These are phyloP conservation scores for Liodrosophila aerea DNA, from an alignment of 2,888 invertebrate species.

Conservation along the genomic window DNA sequence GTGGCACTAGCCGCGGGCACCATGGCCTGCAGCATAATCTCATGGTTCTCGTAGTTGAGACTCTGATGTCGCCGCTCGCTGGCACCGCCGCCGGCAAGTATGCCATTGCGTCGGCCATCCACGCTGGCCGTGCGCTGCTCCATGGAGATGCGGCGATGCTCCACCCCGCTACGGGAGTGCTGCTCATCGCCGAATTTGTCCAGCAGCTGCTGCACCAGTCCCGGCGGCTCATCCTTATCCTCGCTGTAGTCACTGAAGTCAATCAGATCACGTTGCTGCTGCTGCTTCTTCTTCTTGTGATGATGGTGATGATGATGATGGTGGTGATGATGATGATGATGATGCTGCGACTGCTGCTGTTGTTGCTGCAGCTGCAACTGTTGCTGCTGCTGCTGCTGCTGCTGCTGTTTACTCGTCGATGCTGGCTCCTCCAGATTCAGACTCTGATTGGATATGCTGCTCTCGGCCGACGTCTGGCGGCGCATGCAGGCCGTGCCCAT, in stretches of 20 bases:
- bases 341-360: conserved; percentile 20
- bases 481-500: conserved; percentile 78
- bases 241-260: conserved; percentile 81
- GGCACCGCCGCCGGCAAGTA: conserved; percentile 67
- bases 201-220: conserved; percentile 62
- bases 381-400: conserved; percentile 17
- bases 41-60: conserved; percentile 82
- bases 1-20: conserved; percentile 30
- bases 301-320: conserved; percentile 55
- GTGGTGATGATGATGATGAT: conserved; percentile 15
- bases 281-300: conserved; percentile 54
- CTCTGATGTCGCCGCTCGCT: conserved; percentile 79
- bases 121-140: conserved; percentile 80
- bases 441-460: conserved; percentile 82
- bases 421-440: conserved; percentile 78
- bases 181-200: conserved; percentile 68
- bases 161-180: conserved; percentile 55
- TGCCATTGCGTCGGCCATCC: conserved; percentile 82
- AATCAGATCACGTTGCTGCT: conserved; percentile 71
- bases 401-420: no score
- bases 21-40: conserved; percentile 74
- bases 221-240: conserved; percentile 66
- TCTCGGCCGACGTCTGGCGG: conserved; percentile 82
- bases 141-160: conserved; percentile 79
- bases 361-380: conserved; percentile 34